Percentiles rank a stretch among this genome's conserved stretches.
Conservation (phyloP, 1,140 invertebrate genomes). For the Aethina tumida region DNA sequence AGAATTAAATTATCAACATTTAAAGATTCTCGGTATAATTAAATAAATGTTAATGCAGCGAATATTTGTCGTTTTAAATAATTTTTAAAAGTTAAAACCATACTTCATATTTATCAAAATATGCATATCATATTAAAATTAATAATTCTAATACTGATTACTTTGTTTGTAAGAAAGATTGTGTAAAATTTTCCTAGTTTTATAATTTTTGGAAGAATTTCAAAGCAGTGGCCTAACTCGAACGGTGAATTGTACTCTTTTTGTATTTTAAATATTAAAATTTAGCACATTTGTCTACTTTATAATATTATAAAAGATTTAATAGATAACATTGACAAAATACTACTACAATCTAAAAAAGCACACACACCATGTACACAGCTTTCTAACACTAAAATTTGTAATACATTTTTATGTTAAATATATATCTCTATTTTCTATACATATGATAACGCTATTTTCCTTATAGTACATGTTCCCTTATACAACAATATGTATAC, state of each 20-base stretch:
- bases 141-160: slow-evolving; percentile 17
- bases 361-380: slow-evolving; percentile 37
- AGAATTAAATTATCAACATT: too few species aligned
- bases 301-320: slow-evolving; percentile 15
- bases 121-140: slow-evolving; percentile 10
- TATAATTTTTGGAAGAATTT: slow-evolving; percentile 11
- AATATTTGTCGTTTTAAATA: too few species aligned
- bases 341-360: slow-evolving; percentile 29
- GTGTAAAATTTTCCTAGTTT: slow-evolving; percentile 4
- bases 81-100: too few species aligned
- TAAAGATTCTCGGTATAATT: too few species aligned
- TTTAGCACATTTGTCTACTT: slow-evolving; percentile 8
- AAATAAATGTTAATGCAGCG: too few species aligned
- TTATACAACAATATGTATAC: slow-evolving; percentile 32
- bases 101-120: slow-evolving; percentile 11
- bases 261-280: slow-evolving; percentile 7
- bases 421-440: slow-evolving; percentile 35
- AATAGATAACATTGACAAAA: slow-evolving; percentile 25
- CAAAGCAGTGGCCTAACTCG: too few species aligned
- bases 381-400: slow-evolving; percentile 21
- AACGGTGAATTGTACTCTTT: slow-evolving; percentile 14
- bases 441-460: slow-evolving; percentile 31
- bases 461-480: slow-evolving; percentile 32
- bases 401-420: slow-evolving; percentile 25
- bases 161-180: slow-evolving; percentile 8